Evolutionary conservation across 2,888 invertebrate genomes (phyloP).

Genomic region (Apodemia hepburni): DNA sequence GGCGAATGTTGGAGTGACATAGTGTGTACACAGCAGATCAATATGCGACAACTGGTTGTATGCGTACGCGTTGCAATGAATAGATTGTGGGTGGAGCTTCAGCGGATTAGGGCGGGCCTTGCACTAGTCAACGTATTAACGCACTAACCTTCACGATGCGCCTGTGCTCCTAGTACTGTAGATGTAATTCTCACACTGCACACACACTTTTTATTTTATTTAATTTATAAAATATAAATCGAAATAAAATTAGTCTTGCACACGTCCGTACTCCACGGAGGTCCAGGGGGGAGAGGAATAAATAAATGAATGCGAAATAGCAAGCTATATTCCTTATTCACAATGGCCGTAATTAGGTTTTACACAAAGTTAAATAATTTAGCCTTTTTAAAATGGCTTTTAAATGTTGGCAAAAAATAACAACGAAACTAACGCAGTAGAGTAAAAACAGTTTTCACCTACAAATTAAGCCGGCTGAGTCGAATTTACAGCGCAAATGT

Average conservation of each 20-base stretch:
- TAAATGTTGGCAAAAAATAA: background rate
- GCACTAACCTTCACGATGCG: background rate
- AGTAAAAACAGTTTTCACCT: slow-evolving; percentile 4
- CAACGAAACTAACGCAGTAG: background rate
- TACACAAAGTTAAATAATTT: background rate
- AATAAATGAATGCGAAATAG: too few relatives aligned
- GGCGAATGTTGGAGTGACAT: background rate
- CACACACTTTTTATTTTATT: background rate
- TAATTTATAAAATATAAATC: too few relatives aligned
- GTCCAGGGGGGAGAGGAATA: background rate
- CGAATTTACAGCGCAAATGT: slow-evolving; percentile 46
- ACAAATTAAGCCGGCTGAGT: slow-evolving; percentile 67
- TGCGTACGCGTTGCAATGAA: background rate
- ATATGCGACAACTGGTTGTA: background rate
- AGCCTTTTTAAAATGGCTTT: background rate
- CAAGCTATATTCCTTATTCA: too few relatives aligned
- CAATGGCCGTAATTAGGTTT: background rate
- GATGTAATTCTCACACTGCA: background rate
- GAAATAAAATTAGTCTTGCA: background rate
- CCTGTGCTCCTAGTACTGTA: background rate
- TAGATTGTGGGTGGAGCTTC: background rate
- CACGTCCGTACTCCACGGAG: slow-evolving; percentile 1
- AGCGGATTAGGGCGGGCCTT: background rate
- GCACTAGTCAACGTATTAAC: background rate
- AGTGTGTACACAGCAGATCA: background rate